Conservation (phyloP, 2,113 vertebrate genomes). For the Hiodon alosoides region DNA sequence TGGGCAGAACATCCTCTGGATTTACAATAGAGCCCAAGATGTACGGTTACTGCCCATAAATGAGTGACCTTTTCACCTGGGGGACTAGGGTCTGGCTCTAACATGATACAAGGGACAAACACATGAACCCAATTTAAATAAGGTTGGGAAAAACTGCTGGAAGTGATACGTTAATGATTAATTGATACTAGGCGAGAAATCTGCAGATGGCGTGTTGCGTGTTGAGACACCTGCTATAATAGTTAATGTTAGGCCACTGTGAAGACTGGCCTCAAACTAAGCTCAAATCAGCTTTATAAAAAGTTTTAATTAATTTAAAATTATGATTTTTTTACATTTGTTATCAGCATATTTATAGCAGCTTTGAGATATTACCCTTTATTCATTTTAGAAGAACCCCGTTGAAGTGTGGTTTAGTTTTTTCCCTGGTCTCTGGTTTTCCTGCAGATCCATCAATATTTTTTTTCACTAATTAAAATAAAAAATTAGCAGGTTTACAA, state of each 20-base stretch:
- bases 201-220: not conserved
- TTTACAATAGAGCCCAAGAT: conserved; percentile 51
- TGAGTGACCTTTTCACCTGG: conserved; percentile 34
- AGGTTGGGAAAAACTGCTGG: not conserved
- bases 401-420: no score
- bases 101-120: conserved; percentile 14
- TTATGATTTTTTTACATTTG: no score
- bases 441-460: not conserved
- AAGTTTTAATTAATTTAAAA: no score
- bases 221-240: conserved; percentile 16
- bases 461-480: not conserved
- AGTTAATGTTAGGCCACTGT: no score
- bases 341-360: no score
- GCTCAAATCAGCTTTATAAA: no score
- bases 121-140: conserved; percentile 14
- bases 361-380: no score
- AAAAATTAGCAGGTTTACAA: conserved; percentile 19
- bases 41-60: conserved; percentile 41
- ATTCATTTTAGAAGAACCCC: no score
- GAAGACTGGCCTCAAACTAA: no score
- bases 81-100: not conserved
- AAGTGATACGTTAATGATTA: not conserved
- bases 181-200: not conserved
- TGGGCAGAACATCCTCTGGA: conserved; percentile 37
- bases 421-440: no score